Percentiles rank a stretch among this genome's conserved stretches.
Evolutionary conservation across 1,140 invertebrate species (phyloP).

Genomic region (Cyrtorhinus lividipennis): DNA sequence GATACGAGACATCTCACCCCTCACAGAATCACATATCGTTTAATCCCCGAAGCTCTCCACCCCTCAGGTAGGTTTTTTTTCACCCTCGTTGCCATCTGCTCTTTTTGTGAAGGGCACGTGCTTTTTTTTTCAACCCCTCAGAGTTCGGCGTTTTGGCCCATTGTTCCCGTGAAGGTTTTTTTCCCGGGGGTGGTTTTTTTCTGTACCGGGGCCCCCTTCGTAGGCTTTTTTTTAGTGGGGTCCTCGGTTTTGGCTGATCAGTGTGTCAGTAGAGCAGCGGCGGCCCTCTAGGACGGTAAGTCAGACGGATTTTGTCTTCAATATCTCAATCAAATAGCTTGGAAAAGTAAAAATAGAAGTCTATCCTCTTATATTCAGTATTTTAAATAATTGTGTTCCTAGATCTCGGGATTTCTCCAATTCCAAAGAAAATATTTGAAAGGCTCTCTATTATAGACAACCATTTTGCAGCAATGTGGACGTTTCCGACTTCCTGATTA

Average conservation of each 20-base stretch:
- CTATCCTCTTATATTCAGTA: no score
- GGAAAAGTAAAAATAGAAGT: no score
- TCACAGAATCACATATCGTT: conserved; percentile 1
- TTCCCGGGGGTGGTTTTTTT: background rate
- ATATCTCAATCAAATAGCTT: no score
- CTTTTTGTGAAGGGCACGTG: background rate
- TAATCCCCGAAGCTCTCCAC: background rate
- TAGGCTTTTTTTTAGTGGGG: background rate
- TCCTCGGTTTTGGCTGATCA: background rate
- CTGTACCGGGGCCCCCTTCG: background rate
- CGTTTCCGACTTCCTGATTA: no score
- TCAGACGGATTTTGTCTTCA: no score
- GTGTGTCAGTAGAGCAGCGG: conserved; percentile 2
- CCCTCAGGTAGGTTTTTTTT: conserved; percentile 6
- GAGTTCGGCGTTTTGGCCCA: background rate
- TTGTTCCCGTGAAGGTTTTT: background rate
- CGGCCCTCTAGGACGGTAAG: background rate
- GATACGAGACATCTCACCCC: background rate
- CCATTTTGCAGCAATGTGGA: no score
- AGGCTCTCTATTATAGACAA: no score
- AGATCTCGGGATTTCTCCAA: no score
- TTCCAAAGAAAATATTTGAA: no score
- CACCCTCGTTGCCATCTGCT: background rate
- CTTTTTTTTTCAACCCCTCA: background rate
- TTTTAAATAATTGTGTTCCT: no score